phyloP scores from a whole-genome alignment of 2,888 invertebrate species.

The Masnerella sp. region DNA sequence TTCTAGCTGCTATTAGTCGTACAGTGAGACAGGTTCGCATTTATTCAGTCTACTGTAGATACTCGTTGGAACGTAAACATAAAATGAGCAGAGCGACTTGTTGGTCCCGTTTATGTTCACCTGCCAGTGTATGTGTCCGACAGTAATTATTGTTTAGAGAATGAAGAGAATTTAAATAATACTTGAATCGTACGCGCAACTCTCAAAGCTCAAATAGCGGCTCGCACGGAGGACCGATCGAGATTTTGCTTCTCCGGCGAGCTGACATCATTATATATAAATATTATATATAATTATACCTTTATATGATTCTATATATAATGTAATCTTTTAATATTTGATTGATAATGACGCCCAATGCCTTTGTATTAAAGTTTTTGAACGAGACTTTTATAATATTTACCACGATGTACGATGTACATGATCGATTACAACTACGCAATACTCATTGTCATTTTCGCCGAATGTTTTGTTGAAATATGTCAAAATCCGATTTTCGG shows the following conservation, averaged over 20 bases:
- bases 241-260: slow-evolving; percentile 77
- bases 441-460: slow-evolving; percentile 39
- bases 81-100: slow-evolving; percentile 31
- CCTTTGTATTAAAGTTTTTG: slow-evolving; percentile 66
- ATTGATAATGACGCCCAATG: slow-evolving; percentile 69
- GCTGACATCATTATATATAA: slow-evolving; percentile 75
- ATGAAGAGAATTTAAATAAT: slow-evolving; percentile 55
- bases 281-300: slow-evolving; percentile 67
- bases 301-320: slow-evolving; percentile 73
- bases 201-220: slow-evolving; percentile 77
- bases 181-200: slow-evolving; percentile 72
- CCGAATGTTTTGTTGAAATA: slow-evolving; percentile 6
- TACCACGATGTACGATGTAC: too few relatives aligned
- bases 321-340: slow-evolving; percentile 71
- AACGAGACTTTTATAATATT: slow-evolving; percentile 38
- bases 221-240: slow-evolving; percentile 77
- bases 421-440: slow-evolving; percentile 15
- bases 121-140: slow-evolving; percentile 53
- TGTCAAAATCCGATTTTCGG: not conserved
- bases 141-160: slow-evolving; percentile 54
- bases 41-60: slow-evolving; percentile 52
- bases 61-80: slow-evolving; percentile 56
- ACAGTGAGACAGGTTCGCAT: slow-evolving; percentile 37
- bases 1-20: slow-evolving; percentile 56
- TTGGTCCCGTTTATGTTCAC: slow-evolving; percentile 51